Base-by-base conservation (phyloP, 2,113 vertebrate genomes). In the Cettia cetti region DNA sequence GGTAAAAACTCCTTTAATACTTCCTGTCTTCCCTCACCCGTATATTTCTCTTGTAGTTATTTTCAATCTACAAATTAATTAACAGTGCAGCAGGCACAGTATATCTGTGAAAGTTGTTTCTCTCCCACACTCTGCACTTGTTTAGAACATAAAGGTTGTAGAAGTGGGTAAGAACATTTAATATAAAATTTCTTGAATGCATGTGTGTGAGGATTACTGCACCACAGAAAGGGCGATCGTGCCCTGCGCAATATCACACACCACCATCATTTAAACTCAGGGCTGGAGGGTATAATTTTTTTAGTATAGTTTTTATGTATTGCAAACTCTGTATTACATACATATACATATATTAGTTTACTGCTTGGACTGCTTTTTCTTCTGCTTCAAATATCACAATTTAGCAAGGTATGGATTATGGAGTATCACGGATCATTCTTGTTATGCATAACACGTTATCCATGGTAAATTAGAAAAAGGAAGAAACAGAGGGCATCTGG, bases 51-150 rank as follows among this genome's bases (percentile, higher is more conserved):
- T 94, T 83, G 42, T 71, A 93, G 75, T 75, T 89, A 84, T 92
- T 86, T 89, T 82, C 89, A 95, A 39, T 95, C 91, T 89, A 92
- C 66, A 96, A 77, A 94, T 85, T 96, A 97, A 97, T 96, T 96
- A 96, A 76, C 97, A 96, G 52, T 92, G 59, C 45, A 90, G 39
- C 78, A 91, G 28, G 39, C 37, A 50, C n/a, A 56, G 10, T 79
- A 86, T 72, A 66, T 92, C 54, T 91, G 35, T 89, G 74, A 76
- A 87, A 93, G 54, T 17, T 81, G 45, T 69, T 39, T 87, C 68
- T 90, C 63, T 84, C 63, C 33, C 81, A 94, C 65, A 69, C 28
- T 47, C 52, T 91, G 47, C 27, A 53, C 56, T 86, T 94, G 56
- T 93, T 96, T 82, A 76, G 77, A 94, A 87, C 47, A 79, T 60